A percentile compares a stretch with the other conserved stretches of the same genome.
phyloP scores from a whole-genome alignment of 2,113 vertebrate species.

The Limanda limanda region DNA sequence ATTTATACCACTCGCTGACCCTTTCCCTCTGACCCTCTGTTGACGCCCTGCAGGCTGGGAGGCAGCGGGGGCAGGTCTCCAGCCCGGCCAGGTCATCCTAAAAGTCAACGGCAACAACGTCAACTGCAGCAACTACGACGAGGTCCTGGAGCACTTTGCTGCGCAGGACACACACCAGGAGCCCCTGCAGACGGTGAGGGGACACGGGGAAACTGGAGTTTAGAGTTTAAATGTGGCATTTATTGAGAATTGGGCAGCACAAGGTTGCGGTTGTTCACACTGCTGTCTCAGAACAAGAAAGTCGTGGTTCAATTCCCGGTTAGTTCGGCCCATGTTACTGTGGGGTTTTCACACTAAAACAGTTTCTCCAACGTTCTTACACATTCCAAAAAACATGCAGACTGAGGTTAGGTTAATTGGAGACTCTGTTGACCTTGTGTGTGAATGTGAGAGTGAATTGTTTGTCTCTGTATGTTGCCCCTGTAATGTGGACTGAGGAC shows the following conservation, averaged over 20 bases:
- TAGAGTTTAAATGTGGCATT: neutral
- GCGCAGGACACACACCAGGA: constrained; percentile 85
- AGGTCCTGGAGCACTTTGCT: constrained; percentile 93
- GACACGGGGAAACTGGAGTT: neutral
- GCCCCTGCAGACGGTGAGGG: constrained; percentile 70
- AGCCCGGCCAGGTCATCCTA: constrained; percentile 92
- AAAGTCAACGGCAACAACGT: constrained; percentile 94
- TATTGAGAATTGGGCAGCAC: neutral
- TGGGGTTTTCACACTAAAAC: too few relatives aligned
- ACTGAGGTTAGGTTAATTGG: too few relatives aligned
- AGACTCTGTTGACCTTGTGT: too few relatives aligned
- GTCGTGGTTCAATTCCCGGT: too few relatives aligned
- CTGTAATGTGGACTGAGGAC: too few relatives aligned
- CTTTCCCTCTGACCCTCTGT: constrained; percentile 35
- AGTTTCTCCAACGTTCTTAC: too few relatives aligned
- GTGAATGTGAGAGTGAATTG: too few relatives aligned
- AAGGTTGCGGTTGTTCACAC: too few relatives aligned
- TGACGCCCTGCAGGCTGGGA: constrained; percentile 84
- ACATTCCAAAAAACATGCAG: too few relatives aligned
- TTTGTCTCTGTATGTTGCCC: too few relatives aligned
- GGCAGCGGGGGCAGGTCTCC: constrained; percentile 89
- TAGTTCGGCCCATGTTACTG: too few relatives aligned
- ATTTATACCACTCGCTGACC: constrained; percentile 5
- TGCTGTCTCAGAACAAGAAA: too few relatives aligned
- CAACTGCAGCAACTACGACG: constrained; percentile 80